These are phyloP conservation scores for Fragum whitleyi DNA, from an alignment of 2,888 invertebrate species.

Conservation along the genomic window DNA sequence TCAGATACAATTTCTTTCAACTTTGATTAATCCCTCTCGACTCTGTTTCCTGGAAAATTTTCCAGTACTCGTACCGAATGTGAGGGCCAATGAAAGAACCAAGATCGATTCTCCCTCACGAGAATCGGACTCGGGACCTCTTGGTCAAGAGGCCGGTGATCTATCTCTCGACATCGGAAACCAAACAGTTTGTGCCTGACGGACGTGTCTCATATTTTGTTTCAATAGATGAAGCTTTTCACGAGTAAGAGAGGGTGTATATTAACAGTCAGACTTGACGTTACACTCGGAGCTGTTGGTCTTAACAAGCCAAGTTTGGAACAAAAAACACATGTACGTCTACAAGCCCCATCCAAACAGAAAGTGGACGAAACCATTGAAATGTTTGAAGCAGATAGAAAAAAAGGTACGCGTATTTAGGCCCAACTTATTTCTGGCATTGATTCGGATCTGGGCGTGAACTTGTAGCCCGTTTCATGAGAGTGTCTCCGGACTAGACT, in stretches of 20 bases:
- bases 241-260: constrained; percentile 5
- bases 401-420: constrained; percentile 9
- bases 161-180: too few relatives aligned
- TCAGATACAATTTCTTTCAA: too few relatives aligned
- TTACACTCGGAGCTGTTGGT: constrained; percentile 45
- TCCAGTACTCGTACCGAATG: too few relatives aligned
- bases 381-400: constrained; percentile 12
- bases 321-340: constrained; percentile 29
- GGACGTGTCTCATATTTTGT: too few relatives aligned
- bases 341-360: constrained; percentile 29
- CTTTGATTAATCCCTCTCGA: too few relatives aligned
- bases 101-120: too few relatives aligned
- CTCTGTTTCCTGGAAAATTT: too few relatives aligned
- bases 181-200: too few relatives aligned
- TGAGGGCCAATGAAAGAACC: too few relatives aligned
- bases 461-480: neutral
- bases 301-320: constrained; percentile 26
- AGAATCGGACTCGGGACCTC: too few relatives aligned
- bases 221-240: constrained; percentile 45
- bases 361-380: constrained; percentile 13
- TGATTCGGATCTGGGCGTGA: neutral
- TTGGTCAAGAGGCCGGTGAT: too few relatives aligned
- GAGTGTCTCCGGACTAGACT: neutral
- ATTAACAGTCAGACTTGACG: constrained; percentile 25
- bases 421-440: neutral